Percentiles rank a stretch among this genome's conserved stretches.
Conservation (phyloP, 1,140 invertebrate genomes). For the Bactericera cockerelli region DNA sequence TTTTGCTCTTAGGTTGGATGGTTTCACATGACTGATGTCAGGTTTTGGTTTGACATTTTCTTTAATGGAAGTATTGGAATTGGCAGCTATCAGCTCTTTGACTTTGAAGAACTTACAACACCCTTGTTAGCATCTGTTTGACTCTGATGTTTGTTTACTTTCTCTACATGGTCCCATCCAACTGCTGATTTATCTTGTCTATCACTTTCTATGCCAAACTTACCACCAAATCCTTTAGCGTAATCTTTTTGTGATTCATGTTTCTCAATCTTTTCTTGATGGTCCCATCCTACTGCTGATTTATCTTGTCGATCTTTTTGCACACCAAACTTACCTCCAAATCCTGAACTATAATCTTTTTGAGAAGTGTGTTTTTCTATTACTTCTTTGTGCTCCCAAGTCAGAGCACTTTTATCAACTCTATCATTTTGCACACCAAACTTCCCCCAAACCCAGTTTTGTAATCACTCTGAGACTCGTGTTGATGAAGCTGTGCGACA, state of each 20-base stretch:
- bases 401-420: slow-evolving; percentile 64
- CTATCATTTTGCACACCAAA: slow-evolving; percentile 76
- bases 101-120: slow-evolving; percentile 19
- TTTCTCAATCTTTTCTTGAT: slow-evolving; percentile 54
- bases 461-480: slow-evolving; percentile 61
- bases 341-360: slow-evolving; percentile 65
- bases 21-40: slow-evolving; percentile 49
- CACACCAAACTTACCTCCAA: slow-evolving; percentile 85
- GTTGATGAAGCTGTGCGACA: slow-evolving; percentile 49
- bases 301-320: slow-evolving; percentile 71
- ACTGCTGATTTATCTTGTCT: slow-evolving; percentile 58
- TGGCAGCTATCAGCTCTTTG: neutral
- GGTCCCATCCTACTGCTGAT: slow-evolving; percentile 69
- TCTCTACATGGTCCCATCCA: slow-evolving; percentile 60
- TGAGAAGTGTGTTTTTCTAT: slow-evolving; percentile 64
- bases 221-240: slow-evolving; percentile 63
- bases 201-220: slow-evolving; percentile 67
- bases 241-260: slow-evolving; percentile 72
- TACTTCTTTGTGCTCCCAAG: slow-evolving; percentile 54
- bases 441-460: slow-evolving; percentile 56
- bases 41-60: slow-evolving; percentile 40
- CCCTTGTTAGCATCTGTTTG: slow-evolving; percentile 47
- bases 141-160: slow-evolving; percentile 49
- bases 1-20: slow-evolving; percentile 54
- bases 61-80: neutral